Base-by-base conservation (phyloP, 2,797 vertebrate species). In the Bradypodion ventrale region DNA sequence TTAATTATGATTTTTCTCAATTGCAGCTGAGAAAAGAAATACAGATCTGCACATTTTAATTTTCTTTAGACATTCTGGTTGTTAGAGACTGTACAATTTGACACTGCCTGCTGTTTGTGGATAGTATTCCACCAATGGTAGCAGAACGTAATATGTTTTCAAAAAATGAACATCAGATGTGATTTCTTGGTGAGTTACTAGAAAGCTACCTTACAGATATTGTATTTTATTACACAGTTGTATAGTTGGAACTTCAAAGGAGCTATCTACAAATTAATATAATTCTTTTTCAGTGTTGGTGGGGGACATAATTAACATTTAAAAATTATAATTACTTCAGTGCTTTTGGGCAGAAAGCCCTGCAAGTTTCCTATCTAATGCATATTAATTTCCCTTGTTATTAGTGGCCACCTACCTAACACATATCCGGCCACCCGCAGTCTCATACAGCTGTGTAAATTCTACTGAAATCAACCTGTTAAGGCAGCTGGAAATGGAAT, bases 401-500 rank as follows among this genome's bases (percentile, higher is more conserved):
- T 85, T 89, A 91, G 84, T 77, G 32, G n/a, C 81, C 59, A 87
- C 80, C 76, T 82, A 92, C 46, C 52, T 75, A 85, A 89, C 91
- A 78, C 35, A 69, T 83, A 89, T 92, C 69, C 68, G 75, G 85
- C 66, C 75, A 92, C 66, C 62, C 91, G 80, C 73, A 85, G 87
- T 84, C 83, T 77, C 83, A 37, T 7, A 69, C 89, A 90, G 79
- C 73, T 92, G 88, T 75, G 63, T 84, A 92, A 91, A 93, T 12
- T 88, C 40, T 69, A 84, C 25, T 82, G 60, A 85, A 90, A 85
- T 81, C 89, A 90, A 90, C 80, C 89, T 87, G 32, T 81, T 89
- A 77, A 80, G 70, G 75, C 76, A 92, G 80, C 69, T 84, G 59
- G n/a, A 90, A 93, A 88, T 87, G 68, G 85, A 90, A 93, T 83